A percentile compares a stretch with the other conserved stretches of the same genome.
phyloP scores from a whole-genome alignment of 2,797 vertebrate genomes.

The Scolopax rusticola region DNA sequence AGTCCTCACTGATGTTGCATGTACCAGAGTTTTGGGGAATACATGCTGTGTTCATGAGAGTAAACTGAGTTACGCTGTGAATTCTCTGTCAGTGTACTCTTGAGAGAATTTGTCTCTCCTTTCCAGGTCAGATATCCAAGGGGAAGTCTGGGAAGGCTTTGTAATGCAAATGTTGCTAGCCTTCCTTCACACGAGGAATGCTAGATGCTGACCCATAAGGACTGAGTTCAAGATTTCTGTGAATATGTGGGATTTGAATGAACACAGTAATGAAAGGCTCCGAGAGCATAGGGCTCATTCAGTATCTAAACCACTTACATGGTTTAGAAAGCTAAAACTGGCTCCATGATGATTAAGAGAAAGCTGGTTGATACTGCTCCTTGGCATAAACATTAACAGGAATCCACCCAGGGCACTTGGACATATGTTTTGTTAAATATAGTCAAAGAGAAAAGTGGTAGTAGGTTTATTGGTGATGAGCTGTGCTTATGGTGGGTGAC shows the following conservation, averaged over 20 bases:
- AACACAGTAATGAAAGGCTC: background rate
- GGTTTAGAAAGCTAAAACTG: background rate
- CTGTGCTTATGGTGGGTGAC: background rate
- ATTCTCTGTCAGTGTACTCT: background rate
- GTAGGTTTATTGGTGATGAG: background rate
- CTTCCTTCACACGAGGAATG: slow-evolving; percentile 18
- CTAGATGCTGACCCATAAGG: slow-evolving; percentile 50
- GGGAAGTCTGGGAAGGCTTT: slow-evolving; percentile 44
- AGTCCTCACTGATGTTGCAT: background rate
- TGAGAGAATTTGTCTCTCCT: slow-evolving; percentile 44
- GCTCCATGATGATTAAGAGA: background rate
- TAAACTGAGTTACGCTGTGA: background rate
- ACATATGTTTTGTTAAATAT: background rate
- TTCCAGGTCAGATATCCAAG: slow-evolving; percentile 43
- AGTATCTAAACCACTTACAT: background rate
- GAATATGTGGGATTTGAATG: slow-evolving; percentile 41
- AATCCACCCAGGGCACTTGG: background rate
- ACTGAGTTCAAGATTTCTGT: slow-evolving; percentile 59
- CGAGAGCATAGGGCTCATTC: background rate
- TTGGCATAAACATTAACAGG: background rate
- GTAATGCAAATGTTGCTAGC: slow-evolving; percentile 54
- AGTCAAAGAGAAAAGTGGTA: background rate
- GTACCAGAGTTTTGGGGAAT: background rate
- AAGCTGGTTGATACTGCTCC: background rate
- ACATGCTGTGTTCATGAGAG: accelerated